Evolutionary conservation across 1,140 invertebrate species (phyloP), one percentile per base, ranked within the genome.

Genomic region (Rhyacophila brunnea): DNA sequence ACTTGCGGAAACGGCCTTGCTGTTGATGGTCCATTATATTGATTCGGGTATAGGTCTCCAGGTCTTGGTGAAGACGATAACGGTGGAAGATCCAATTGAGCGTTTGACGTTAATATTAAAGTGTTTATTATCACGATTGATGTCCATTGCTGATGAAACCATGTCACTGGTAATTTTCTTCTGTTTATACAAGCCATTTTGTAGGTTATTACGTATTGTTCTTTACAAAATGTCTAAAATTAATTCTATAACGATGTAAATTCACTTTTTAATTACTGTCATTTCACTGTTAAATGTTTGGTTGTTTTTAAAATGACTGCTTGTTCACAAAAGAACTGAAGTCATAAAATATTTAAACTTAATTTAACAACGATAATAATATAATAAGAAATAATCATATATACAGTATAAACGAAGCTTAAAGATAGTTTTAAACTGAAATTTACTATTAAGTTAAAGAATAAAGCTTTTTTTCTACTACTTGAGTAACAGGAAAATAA

Each of bases 41-140:
- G 62, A 47, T 67, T 67, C 34, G 66, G 68, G 35, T 50, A 64
- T 46, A 69, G 72, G 47, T 76, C 75, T 11, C 74, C 64, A 23
- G 69, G 74, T 17, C 74, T 66, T 42, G 68, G 74, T 1, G 75
- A 72, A 20, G 63, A 68, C 1, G 77, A 78, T 44, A 71, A 10
- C 47, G 61, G 63, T n/a, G 62, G 50, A 34, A 83, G 64, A 65
- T 82, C 80, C 34, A 83, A 67, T 60, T 83, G 82, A 0, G 80
- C 78, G 48, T 70, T 65, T 1, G 69, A 67, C 5, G 60, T 57
- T 19, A 67, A 66, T 13, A 68, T 35, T n/a, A 67, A 48, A 28
- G 68, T 38, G 32, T 52, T 45, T 14, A 75, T 57, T 42, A 63
- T 13, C 1, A 74, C 58, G 13, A 70, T 55, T 46, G 75, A 53